Percentiles rank a stretch among this genome's conserved stretches.
These are phyloP conservation scores for Eupithecia exiguata DNA, from an alignment of 2,888 invertebrate genomes.

Conservation along the genomic window DNA sequence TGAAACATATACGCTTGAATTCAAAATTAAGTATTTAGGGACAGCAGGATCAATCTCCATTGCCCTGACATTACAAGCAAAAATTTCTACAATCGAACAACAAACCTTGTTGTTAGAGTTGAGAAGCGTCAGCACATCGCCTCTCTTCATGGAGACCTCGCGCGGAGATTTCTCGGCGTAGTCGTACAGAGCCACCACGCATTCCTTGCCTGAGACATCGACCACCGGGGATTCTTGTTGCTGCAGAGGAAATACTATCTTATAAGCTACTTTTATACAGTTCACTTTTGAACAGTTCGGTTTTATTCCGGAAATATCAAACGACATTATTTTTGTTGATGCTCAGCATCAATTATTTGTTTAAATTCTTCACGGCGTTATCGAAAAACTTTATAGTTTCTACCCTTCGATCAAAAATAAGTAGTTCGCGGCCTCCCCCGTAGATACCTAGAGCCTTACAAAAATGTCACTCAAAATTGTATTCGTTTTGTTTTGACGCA, in stretches of 20 bases:
- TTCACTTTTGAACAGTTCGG: background rate
- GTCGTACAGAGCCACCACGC: conserved; percentile 98
- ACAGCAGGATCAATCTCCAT: background rate
- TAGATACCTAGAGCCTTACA: too few species aligned
- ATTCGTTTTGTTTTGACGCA: too few species aligned
- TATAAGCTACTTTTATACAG: background rate
- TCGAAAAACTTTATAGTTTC: too few species aligned
- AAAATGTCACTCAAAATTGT: too few species aligned
- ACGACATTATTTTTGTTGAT: background rate
- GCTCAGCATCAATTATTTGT: too few species aligned
- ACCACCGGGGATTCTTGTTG: conserved; percentile 98
- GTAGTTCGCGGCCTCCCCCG: too few species aligned
- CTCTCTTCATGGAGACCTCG: conserved; percentile 99
- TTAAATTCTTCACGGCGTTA: too few species aligned
- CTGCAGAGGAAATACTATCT: conserved; percentile 59
- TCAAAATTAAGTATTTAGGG: too few species aligned
- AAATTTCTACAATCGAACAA: background rate
- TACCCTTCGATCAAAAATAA: too few species aligned
- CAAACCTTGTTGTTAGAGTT: conserved; percentile 97
- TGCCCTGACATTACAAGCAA: background rate
- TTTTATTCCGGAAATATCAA: background rate
- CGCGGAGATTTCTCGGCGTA: conserved; percentile 99
- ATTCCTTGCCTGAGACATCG: conserved; percentile 98
- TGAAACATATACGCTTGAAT: too few species aligned
- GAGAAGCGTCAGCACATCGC: conserved; percentile 97